phyloP scores from a whole-genome alignment of 2,888 invertebrate genomes.

The Drosophila neonasuta region DNA sequence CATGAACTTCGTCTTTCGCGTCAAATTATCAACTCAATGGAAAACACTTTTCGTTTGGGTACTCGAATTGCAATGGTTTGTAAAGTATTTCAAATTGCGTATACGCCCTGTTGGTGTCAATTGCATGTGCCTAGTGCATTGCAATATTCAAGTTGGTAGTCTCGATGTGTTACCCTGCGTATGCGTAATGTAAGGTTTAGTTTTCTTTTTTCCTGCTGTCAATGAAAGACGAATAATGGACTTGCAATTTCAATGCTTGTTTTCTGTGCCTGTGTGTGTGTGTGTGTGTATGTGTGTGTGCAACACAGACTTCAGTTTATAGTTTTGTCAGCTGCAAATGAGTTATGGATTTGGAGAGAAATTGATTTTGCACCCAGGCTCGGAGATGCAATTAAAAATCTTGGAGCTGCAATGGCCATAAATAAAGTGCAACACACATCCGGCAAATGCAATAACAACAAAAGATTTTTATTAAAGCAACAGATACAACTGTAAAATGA shows the following conservation, averaged over 20 bases:
- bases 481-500: slow-evolving; percentile 38
- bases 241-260: slow-evolving; percentile 32
- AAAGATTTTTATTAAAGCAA: slow-evolving; percentile 37
- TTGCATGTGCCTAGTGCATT: slow-evolving; percentile 23
- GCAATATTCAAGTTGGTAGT: slow-evolving; percentile 2
- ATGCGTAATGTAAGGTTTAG: slow-evolving; percentile 45
- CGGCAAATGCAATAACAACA: slow-evolving; percentile 23
- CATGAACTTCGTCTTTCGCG: neutral
- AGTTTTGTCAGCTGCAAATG: slow-evolving; percentile 43
- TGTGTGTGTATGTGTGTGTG: neutral
- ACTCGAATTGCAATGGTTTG: neutral
- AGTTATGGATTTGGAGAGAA: slow-evolving; percentile 27
- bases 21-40: neutral
- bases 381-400: slow-evolving; percentile 47
- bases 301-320: slow-evolving; percentile 43
- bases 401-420: slow-evolving; percentile 16
- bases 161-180: slow-evolving; percentile 23
- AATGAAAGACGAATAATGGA: slow-evolving; percentile 50
- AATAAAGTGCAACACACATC: slow-evolving; percentile 30
- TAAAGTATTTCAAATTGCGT: slow-evolving; percentile 25
- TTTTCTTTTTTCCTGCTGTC: slow-evolving; percentile 25
- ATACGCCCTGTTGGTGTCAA: slow-evolving; percentile 38
- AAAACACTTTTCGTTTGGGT: neutral
- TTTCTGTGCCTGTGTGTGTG: neutral
- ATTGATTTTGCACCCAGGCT: slow-evolving; percentile 43